A percentile compares a stretch with the other conserved stretches of the same genome.
Conservation (phyloP, 37 sponge, comb jelly and placozoan genomes). For the Ianthella basta region DNA sequence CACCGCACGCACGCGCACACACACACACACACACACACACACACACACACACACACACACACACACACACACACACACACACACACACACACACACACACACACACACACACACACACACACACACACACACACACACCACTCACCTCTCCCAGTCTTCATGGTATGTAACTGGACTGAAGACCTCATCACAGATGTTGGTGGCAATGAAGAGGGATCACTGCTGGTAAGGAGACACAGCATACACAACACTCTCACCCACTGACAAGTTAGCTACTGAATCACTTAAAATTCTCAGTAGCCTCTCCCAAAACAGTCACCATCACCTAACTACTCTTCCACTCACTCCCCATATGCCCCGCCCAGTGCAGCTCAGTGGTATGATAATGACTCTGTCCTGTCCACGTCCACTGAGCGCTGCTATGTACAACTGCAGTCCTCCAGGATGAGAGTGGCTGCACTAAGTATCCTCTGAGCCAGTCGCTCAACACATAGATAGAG, state of each 20-base stretch:
- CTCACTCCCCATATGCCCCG: constrained; percentile 53
- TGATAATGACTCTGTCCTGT: too few relatives aligned
- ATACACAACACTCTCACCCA: constrained; percentile 30
- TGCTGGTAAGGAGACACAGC: not conserved
- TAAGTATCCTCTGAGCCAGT: too few relatives aligned
- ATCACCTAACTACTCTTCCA: not conserved
- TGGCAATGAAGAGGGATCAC: constrained; percentile 94
- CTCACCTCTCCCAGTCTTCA: constrained; percentile 83
- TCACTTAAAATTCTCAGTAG: not conserved
- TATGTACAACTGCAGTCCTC: too few relatives aligned
- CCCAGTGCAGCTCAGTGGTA: too few relatives aligned
- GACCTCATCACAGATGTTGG: constrained; percentile 97
- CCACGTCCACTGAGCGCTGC: too few relatives aligned
- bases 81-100: too few relatives aligned
- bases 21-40: not conserved
- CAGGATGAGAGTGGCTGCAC: too few relatives aligned
- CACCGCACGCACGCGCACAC: not conserved
- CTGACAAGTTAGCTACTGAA: constrained; percentile 1
- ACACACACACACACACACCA: too few relatives aligned
- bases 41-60: not conserved
- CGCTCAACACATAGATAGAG: too few relatives aligned
- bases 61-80: too few relatives aligned
- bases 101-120: too few relatives aligned
- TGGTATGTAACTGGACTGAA: constrained; percentile 95
- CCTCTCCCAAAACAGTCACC: not conserved